Evolutionary conservation across 2,113 vertebrate genomes (phyloP).

Genomic region (Pomatorhinus ruficollis): DNA sequence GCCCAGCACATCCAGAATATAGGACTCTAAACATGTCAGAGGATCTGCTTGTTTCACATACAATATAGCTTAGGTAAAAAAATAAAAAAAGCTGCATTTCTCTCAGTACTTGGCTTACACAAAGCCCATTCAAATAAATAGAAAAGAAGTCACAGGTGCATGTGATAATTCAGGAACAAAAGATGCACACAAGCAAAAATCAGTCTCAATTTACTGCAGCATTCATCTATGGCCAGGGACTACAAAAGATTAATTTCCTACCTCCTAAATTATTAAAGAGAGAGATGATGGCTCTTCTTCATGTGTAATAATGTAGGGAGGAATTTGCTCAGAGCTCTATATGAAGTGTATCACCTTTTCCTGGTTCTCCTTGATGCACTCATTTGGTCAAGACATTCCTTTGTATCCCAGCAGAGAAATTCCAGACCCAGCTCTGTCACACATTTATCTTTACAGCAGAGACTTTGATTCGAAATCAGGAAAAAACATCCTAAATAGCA

Average conservation of each 20-base stretch:
- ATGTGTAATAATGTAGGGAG: neutral
- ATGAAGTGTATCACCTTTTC: neutral
- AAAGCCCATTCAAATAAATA: conserved; percentile 17
- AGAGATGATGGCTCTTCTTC: neutral
- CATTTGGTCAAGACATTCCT: neutral
- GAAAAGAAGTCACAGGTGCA: conserved; percentile 26
- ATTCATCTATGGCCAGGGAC: conserved; percentile 5
- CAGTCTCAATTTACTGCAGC: neutral
- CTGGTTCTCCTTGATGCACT: neutral
- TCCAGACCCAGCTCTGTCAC: neutral
- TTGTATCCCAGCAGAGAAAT: neutral
- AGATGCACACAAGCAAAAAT: neutral
- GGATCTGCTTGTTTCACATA: conserved; percentile 74
- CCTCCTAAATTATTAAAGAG: conserved; percentile 6
- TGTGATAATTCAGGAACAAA: neutral
- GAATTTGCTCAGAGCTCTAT: neutral
- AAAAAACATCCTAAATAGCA: too few species aligned
- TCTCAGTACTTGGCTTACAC: neutral
- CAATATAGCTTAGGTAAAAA: conserved; percentile 52
- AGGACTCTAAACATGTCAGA: conserved; percentile 74
- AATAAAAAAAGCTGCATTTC: neutral
- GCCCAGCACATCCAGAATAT: conserved; percentile 64
- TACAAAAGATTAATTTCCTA: neutral
- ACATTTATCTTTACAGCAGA: neutral
- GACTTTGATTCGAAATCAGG: too few species aligned